These are phyloP conservation scores for Heliconius sara DNA, from an alignment of 2,888 invertebrate genomes.

Conservation along the genomic window DNA sequence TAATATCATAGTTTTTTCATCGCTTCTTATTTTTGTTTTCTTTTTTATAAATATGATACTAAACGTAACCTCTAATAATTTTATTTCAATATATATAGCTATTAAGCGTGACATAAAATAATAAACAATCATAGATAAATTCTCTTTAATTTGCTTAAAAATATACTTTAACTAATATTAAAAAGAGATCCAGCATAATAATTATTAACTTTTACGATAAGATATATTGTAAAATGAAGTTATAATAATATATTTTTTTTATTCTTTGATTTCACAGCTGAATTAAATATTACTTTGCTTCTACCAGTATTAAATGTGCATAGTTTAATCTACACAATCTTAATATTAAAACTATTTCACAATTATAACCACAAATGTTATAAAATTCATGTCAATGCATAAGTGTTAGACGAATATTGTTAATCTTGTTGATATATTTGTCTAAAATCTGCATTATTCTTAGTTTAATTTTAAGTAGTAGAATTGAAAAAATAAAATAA, in stretches of 20 bases:
- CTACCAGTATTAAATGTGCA: background rate
- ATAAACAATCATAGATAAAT: background rate
- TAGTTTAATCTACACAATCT: background rate
- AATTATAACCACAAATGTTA: background rate
- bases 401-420: too few relatives aligned
- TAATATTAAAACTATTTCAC: background rate
- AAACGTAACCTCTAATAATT: conserved; percentile 3
- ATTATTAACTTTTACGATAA: background rate
- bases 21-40: background rate
- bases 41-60: background rate
- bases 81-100: background rate
- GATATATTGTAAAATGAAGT: background rate
- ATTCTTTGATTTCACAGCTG: background rate
- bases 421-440: too few relatives aligned
- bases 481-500: too few relatives aligned
- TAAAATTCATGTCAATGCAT: too few relatives aligned
- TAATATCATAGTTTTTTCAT: background rate
- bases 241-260: too few relatives aligned
- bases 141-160: background rate
- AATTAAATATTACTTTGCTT: background rate
- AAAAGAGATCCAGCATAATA: background rate
- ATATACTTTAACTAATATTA: background rate
- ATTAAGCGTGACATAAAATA: background rate
- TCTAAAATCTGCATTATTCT: too few relatives aligned
- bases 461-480: too few relatives aligned